Percentiles rank a stretch among this genome's conserved stretches.
Conservation (phyloP, 2,888 invertebrate species). For the Tanytarsus gracilentus region DNA sequence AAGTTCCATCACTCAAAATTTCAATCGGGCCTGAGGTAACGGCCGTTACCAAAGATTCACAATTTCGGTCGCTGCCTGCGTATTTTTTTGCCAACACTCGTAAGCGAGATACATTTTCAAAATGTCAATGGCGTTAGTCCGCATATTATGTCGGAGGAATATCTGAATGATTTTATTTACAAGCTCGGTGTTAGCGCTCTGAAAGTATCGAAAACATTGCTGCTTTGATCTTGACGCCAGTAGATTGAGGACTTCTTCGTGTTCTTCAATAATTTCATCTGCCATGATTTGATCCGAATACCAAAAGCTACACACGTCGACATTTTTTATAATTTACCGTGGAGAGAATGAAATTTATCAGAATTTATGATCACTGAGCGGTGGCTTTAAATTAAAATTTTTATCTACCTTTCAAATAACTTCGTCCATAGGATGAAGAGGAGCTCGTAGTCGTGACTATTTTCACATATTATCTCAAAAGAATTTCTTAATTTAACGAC, state of each 20-base stretch:
- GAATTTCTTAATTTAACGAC: background rate
- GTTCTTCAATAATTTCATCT: background rate
- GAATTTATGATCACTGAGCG: no score
- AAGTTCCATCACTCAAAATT: no score
- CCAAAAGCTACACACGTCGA: slow-evolving; percentile 20
- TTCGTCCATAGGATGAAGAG: slow-evolving; percentile 15
- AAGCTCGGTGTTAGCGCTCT: slow-evolving; percentile 6
- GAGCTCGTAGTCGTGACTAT: slow-evolving; percentile 3
- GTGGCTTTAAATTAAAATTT: no score
- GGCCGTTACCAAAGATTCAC: slow-evolving; percentile 16
- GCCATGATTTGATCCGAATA: slow-evolving; percentile 23
- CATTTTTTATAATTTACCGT: no score
- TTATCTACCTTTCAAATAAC: slow-evolving; percentile 19
- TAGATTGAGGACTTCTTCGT: background rate
- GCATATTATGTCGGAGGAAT: slow-evolving; percentile 5
- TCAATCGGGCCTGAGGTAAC: no score
- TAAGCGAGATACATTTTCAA: slow-evolving; percentile 3
- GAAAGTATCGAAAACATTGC: slow-evolving; percentile 8
- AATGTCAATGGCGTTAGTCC: background rate
- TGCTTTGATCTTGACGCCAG: background rate
- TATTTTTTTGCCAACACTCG: slow-evolving; percentile 21
- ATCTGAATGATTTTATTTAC: slow-evolving; percentile 16
- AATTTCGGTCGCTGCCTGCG: background rate
- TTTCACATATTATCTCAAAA: background rate
- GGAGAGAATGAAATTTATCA: no score